Evolutionary conservation across 1,140 invertebrate genomes (phyloP).

Genomic region (Lepidurus arcticus): DNA sequence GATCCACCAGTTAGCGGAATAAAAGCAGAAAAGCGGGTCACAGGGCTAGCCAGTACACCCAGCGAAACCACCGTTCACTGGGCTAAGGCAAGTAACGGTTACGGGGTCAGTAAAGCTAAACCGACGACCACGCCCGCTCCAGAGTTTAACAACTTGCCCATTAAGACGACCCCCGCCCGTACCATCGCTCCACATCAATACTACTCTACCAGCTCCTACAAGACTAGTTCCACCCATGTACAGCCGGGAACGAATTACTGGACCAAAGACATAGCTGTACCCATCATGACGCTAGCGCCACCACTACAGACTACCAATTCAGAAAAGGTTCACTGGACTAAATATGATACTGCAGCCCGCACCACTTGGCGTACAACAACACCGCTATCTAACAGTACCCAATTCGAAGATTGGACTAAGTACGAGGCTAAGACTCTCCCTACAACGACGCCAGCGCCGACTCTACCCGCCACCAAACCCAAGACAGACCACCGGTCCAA

Average conservation of each 20-base stretch:
- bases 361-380: neutral
- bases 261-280: neutral
- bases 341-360: neutral
- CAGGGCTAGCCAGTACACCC: neutral
- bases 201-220: neutral
- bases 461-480: neutral
- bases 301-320: neutral
- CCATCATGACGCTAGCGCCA: neutral
- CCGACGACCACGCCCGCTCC: neutral
- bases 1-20: neutral
- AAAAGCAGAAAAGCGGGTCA: neutral
- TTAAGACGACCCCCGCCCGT: neutral
- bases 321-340: neutral
- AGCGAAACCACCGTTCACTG: constrained; percentile 16
- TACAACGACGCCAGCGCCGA: neutral
- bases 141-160: neutral
- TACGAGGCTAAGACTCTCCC: neutral
- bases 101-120: constrained; percentile 8
- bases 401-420: neutral
- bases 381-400: neutral
- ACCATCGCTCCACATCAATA: neutral
- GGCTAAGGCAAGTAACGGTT: neutral
- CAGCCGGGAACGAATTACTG: neutral
- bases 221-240: neutral
- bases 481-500: neutral